Evolutionary conservation across 2,888 invertebrate species (phyloP).

Genomic region (Cheilosia scutellata): DNA sequence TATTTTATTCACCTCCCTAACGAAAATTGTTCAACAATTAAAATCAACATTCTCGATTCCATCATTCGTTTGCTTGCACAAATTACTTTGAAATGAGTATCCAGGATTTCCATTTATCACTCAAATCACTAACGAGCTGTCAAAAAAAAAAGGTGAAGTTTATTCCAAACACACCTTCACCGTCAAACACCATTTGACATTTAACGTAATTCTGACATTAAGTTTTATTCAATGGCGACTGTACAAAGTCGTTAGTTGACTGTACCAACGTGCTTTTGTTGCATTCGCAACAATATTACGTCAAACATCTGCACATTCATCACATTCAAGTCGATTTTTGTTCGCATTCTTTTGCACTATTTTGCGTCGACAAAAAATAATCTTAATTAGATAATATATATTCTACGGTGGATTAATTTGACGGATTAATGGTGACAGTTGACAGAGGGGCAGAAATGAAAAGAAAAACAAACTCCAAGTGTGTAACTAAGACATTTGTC

Average conservation of each 20-base stretch:
- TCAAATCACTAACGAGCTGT: constrained; percentile 22
- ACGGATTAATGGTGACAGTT: constrained; percentile 56
- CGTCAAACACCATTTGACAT: constrained; percentile 3
- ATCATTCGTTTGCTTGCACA: too few species aligned
- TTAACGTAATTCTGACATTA: constrained; percentile 1
- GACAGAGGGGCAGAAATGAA: constrained; percentile 22
- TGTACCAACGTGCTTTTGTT: too few species aligned
- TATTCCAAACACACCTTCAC: constrained; percentile 3
- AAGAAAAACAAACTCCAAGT: constrained; percentile 1
- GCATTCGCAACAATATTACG: too few species aligned
- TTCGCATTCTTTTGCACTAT: constrained; percentile 20
- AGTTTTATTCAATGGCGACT: not conserved
- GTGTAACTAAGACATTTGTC: constrained; percentile 53
- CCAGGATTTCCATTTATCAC: constrained; percentile 10
- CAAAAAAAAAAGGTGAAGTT: not conserved
- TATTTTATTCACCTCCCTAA: too few species aligned
- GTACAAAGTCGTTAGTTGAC: too few species aligned
- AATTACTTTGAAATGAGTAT: not conserved
- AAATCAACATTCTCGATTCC: too few species aligned
- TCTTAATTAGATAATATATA: constrained; percentile 58
- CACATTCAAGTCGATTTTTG: not conserved
- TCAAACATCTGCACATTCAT: too few species aligned
- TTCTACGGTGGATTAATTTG: constrained; percentile 63
- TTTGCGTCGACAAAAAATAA: constrained; percentile 9
- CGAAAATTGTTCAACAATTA: too few species aligned